Conservation (phyloP, 2,888 invertebrate species). For the Leptinotarsa rubiginosa region DNA sequence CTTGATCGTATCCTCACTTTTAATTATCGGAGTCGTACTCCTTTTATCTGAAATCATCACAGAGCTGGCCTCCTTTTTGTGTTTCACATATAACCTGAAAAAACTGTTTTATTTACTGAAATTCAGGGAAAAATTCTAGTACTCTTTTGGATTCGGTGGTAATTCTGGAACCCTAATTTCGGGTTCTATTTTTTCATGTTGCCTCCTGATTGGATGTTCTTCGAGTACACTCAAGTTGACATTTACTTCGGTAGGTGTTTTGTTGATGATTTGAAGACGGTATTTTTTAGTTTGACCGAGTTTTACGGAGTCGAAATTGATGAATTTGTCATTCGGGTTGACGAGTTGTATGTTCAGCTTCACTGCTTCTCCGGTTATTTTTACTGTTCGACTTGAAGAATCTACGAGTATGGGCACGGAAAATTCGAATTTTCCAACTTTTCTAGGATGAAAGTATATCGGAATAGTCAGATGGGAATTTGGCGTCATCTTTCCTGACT, state of each 20-base stretch:
- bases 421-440: constrained; percentile 68
- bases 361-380: constrained; percentile 71
- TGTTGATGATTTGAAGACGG: constrained; percentile 72
- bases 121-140: not conserved
- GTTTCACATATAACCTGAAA: not conserved
- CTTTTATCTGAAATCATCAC: not conserved
- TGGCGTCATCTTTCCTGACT: constrained; percentile 65
- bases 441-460: constrained; percentile 71
- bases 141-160: constrained; percentile 37
- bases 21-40: constrained; percentile 10
- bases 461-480: constrained; percentile 66
- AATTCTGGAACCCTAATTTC: constrained; percentile 53
- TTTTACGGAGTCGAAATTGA: constrained; percentile 63
- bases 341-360: constrained; percentile 60
- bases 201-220: constrained; percentile 62
- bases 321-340: constrained; percentile 61
- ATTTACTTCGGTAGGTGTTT: constrained; percentile 70
- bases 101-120: not conserved
- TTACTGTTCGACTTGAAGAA: constrained; percentile 69
- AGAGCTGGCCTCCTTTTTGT: not conserved
- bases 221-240: constrained; percentile 69
- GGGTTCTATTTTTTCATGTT: constrained; percentile 44
- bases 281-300: constrained; percentile 69
- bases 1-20: not conserved
- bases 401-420: constrained; percentile 70